phyloP scores from a whole-genome alignment of 2,113 vertebrate species.

The Bombycilla garrulus region DNA sequence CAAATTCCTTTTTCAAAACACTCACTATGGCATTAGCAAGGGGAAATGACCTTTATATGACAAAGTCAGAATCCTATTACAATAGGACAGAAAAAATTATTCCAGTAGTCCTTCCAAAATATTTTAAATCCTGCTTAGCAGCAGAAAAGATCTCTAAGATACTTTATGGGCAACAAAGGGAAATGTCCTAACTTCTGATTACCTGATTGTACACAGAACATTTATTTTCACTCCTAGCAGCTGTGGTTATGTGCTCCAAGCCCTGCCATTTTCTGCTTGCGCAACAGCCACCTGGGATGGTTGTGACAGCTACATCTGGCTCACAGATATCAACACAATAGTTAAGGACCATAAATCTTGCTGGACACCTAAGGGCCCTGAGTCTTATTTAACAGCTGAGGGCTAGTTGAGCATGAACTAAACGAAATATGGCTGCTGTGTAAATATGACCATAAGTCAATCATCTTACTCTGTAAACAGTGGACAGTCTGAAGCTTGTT shows the following conservation, averaged over 20 bases:
- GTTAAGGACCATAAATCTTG: background rate
- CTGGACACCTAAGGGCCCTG: background rate
- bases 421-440: background rate
- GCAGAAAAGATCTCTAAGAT: background rate
- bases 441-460: background rate
- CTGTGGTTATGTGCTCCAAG: background rate
- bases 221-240: conserved; percentile 4
- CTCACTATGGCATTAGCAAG: background rate
- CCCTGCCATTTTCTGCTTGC: background rate
- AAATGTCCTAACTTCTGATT: conserved; percentile 24
- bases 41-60: conserved; percentile 22
- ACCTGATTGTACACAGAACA: conserved; percentile 36
- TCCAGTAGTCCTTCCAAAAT: conserved; percentile 29
- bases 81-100: background rate
- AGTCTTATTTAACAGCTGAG: background rate
- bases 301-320: background rate
- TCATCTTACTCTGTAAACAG: background rate
- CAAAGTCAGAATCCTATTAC: conserved; percentile 9
- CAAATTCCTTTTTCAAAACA: conserved; percentile 11
- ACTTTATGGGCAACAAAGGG: background rate
- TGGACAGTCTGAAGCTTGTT: background rate
- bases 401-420: background rate
- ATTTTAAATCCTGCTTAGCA: conserved; percentile 30
- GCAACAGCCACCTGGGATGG: background rate
- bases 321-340: background rate